Evolutionary conservation across 2,797 vertebrate genomes (phyloP), one percentile per base, ranked within the genome.

Genomic region (Urocyon cinereoargenteus): DNA sequence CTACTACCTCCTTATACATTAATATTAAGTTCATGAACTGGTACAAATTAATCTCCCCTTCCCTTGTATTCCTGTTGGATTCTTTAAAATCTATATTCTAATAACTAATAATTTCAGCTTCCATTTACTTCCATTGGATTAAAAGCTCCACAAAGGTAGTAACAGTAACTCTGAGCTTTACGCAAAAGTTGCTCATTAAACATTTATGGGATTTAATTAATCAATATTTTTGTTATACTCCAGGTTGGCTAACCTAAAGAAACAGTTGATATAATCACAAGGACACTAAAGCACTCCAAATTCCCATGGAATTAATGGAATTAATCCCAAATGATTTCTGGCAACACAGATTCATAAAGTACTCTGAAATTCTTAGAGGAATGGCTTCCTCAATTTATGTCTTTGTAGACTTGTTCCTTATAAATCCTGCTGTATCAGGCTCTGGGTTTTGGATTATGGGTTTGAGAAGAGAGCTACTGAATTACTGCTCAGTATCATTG

Each of bases 301-400:
- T 88, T 77, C 6, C 16, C 31, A 26, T 31, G 3, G 34, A 45
- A 45, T 45, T 45, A 45, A 45, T 45, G 40, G 16, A 79, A 31
- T 86, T 83, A 78, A 86, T 51, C 1, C 15, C 9, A 84, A 68
- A 78, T 31, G n/a, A 87, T 62, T 87, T 5, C 36, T 22, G 11
- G 28, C 3, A 53, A 70, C 1, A 81, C 1, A 2, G 70, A 28
- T 84, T 96, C 72, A 57, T 26, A 24, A 51, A 87, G 7, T 73
- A n/a, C 6, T 70, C 21, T 88, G 21, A 18, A 81, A 91, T 91
- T 97, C 28, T 59, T 22, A 95, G 53, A 89, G 45, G 21, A 85
- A 61, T 77, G 5, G n/a, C 70, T 40, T 94, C 92, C 31, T 75
- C 9, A 24, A 83, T 87, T 77, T 72, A 19, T 18, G 68, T 11